These are phyloP conservation scores for Patella vulgata DNA, from an alignment of 1,140 invertebrate genomes.

Conservation along the genomic window DNA sequence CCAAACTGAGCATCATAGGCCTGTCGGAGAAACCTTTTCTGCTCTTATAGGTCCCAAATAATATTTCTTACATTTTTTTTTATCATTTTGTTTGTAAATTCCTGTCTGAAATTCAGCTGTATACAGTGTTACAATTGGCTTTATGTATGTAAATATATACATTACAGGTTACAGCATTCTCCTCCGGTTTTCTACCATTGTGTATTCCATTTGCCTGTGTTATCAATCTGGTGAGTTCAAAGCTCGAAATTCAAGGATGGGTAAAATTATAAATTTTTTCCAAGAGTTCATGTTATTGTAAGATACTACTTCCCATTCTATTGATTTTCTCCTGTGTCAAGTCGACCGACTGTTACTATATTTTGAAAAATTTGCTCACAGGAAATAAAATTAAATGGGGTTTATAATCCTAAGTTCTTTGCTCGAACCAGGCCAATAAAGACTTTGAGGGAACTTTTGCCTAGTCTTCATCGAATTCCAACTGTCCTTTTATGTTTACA, in stretches of 20 bases:
- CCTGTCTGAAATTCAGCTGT: neutral
- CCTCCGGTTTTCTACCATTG: slow-evolving; percentile 43
- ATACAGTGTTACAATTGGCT: neutral
- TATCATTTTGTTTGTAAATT: neutral
- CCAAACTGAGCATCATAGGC: too few relatives aligned
- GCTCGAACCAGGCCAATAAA: too few relatives aligned
- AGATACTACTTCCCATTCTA: slow-evolving; percentile 5
- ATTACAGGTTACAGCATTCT: slow-evolving; percentile 45
- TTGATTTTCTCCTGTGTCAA: too few relatives aligned
- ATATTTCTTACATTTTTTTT: slow-evolving; percentile 2
- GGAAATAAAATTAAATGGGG: too few relatives aligned
- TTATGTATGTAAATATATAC: slow-evolving; percentile 1
- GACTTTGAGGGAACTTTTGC: too few relatives aligned
- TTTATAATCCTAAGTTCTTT: too few relatives aligned
- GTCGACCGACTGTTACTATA: too few relatives aligned
- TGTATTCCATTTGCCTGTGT: slow-evolving; percentile 42
- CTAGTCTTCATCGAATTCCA: too few relatives aligned
- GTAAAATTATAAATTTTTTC: neutral
- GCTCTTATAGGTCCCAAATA: neutral
- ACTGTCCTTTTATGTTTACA: too few relatives aligned
- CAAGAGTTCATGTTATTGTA: neutral
- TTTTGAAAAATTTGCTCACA: too few relatives aligned
- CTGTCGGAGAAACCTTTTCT: too few relatives aligned
- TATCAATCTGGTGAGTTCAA: slow-evolving; percentile 43
- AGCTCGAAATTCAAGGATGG: neutral